Conservation (phyloP, 2,888 invertebrate genomes). For the Boloria selene region DNA sequence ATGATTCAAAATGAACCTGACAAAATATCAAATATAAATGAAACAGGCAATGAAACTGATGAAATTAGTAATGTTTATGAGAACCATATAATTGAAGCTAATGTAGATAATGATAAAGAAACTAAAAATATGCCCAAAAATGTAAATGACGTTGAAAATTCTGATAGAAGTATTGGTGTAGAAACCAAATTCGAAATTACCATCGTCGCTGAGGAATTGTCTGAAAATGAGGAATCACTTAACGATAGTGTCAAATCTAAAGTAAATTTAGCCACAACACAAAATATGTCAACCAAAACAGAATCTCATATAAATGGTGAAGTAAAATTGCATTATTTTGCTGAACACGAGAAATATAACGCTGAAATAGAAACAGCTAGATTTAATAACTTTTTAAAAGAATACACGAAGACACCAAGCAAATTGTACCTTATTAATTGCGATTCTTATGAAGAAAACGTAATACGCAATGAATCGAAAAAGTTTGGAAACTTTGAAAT, state of each 20-base stretch:
- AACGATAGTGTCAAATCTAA: constrained; percentile 6
- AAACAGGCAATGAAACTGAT: neutral
- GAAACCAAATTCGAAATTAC: constrained; percentile 58
- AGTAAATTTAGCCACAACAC: neutral
- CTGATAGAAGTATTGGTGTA: constrained; percentile 43
- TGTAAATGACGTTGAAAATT: constrained; percentile 25
- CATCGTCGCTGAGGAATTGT: constrained; percentile 62
- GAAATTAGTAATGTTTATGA: constrained; percentile 10
- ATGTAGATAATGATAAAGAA: constrained; percentile 6
- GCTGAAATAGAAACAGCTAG: constrained; percentile 62
- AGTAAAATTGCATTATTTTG: constrained; percentile 60
- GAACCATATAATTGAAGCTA: neutral
- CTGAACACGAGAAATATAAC: constrained; percentile 63
- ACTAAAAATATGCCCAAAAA: constrained; percentile 29
- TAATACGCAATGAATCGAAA: constrained; percentile 60
- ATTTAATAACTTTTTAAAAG: constrained; percentile 60
- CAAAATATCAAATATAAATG: neutral
- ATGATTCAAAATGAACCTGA: constrained; percentile 5
- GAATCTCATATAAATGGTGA: constrained; percentile 38
- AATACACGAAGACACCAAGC: constrained; percentile 48
- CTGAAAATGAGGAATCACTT: constrained; percentile 54
- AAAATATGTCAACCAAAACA: constrained; percentile 45
- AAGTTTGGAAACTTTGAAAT: constrained; percentile 62
- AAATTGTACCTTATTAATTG: constrained; percentile 71
- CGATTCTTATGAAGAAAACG: constrained; percentile 64